Evolutionary conservation across 2,797 vertebrate genomes (phyloP).

Genomic region (Neostethus bicornis): DNA sequence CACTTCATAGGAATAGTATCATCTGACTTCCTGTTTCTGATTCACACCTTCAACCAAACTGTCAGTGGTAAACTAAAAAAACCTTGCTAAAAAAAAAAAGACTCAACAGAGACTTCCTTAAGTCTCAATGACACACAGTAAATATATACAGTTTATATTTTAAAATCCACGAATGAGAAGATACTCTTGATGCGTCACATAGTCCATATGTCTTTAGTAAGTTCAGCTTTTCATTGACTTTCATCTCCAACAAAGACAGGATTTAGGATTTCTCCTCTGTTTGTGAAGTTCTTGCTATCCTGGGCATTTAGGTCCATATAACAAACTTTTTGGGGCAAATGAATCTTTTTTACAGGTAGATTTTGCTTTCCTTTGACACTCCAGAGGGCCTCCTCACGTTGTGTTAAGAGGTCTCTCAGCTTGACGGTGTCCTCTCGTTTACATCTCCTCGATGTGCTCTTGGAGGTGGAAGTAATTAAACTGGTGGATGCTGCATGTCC

Average conservation of each 20-base stretch:
- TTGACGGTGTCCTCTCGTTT: conserved; percentile 48
- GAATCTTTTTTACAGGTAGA: conserved; percentile 28
- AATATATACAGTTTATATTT: not conserved
- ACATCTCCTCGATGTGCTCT: conserved; percentile 31
- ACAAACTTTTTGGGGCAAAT: not conserved
- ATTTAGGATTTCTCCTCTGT: conserved; percentile 21
- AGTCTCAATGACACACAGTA: not conserved
- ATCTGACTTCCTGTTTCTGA: no score
- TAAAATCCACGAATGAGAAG: not conserved
- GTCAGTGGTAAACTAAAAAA: no score
- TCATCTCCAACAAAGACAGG: conserved; percentile 50
- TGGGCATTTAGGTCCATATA: conserved; percentile 31
- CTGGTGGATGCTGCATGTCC: conserved; percentile 51
- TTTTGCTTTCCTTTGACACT: conserved; percentile 19
- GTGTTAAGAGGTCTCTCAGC: conserved; percentile 45
- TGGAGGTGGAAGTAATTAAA: conserved; percentile 22
- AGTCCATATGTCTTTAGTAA: not conserved
- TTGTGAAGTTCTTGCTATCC: not conserved
- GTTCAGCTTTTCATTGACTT: conserved; percentile 10
- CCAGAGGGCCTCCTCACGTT: conserved; percentile 39
- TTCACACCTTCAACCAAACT: no score
- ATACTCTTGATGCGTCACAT: not conserved
- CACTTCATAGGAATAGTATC: not conserved
- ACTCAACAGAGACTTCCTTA: not conserved
- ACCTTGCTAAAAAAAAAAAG: no score